Conservation (phyloP, 2,113 vertebrate genomes). For the Rutilus rutilus region DNA sequence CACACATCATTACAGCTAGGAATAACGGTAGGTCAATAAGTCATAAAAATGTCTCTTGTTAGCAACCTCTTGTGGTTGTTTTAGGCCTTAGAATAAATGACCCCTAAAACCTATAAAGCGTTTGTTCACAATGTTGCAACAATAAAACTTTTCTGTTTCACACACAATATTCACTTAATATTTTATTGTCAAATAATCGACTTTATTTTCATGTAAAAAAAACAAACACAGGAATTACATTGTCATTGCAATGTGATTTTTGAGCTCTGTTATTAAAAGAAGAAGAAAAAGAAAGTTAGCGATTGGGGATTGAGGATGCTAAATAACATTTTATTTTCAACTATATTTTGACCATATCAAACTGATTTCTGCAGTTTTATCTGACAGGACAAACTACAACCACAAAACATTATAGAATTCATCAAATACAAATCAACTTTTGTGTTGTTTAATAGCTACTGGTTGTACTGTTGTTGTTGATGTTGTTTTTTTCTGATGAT, state of each 20-base stretch:
- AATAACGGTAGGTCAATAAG: slow-evolving; percentile 26
- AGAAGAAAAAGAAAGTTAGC: neutral
- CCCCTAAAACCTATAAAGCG: neutral
- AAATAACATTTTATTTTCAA: neutral
- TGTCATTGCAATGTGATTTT: neutral
- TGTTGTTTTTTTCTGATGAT: neutral
- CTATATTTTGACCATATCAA: neutral
- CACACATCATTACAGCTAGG: slow-evolving; percentile 13
- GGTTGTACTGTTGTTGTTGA: neutral
- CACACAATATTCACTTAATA: neutral
- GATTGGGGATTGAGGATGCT: neutral
- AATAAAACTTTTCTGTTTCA: neutral
- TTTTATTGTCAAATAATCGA: neutral
- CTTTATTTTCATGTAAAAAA: neutral
- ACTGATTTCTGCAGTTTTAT: neutral
- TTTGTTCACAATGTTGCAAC: neutral
- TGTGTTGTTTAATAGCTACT: neutral
- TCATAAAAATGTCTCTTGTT: slow-evolving; percentile 12
- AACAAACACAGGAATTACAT: too few species aligned
- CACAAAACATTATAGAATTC: neutral
- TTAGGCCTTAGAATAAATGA: neutral
- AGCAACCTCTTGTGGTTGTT: slow-evolving; percentile 22
- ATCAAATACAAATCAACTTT: neutral
- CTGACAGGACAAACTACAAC: neutral
- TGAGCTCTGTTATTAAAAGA: neutral